Conservation (phyloP, 2,797 vertebrate species). For the Myiothlypis coronata region DNA sequence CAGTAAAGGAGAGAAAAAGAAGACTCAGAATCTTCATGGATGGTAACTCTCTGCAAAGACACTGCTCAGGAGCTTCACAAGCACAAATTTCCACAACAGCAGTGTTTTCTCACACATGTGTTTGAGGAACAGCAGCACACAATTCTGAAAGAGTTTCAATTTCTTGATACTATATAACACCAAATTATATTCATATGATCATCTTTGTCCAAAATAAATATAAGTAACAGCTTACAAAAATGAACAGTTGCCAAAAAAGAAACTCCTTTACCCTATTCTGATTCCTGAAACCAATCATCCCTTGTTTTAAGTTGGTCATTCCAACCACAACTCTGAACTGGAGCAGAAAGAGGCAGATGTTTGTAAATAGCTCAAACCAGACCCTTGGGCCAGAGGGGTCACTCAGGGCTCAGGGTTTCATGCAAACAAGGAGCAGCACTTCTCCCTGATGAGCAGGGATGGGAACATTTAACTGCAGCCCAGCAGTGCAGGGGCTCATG, state of each 20-base stretch:
- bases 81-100: neutral
- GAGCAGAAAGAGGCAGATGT: neutral
- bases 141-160: neutral
- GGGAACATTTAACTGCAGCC: neutral
- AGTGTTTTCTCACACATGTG: neutral
- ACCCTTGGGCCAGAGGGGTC: neutral
- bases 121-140: neutral
- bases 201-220: neutral
- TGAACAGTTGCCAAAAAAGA: neutral
- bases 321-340: neutral
- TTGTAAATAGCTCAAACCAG: neutral
- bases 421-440: neutral
- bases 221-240: neutral
- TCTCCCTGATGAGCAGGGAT: neutral
- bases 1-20: neutral
- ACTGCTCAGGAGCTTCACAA: neutral
- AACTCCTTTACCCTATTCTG: neutral
- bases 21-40: neutral
- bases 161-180: neutral
- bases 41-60: neutral
- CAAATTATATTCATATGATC: rapidly evolving
- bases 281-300: rapidly evolving
- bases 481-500: rapidly evolving
- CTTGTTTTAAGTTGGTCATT: neutral
- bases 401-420: neutral